Percentiles rank a stretch among this genome's conserved stretches.
Conservation (phyloP, 2,797 vertebrate genomes). For the Syndactyla subalaris region DNA sequence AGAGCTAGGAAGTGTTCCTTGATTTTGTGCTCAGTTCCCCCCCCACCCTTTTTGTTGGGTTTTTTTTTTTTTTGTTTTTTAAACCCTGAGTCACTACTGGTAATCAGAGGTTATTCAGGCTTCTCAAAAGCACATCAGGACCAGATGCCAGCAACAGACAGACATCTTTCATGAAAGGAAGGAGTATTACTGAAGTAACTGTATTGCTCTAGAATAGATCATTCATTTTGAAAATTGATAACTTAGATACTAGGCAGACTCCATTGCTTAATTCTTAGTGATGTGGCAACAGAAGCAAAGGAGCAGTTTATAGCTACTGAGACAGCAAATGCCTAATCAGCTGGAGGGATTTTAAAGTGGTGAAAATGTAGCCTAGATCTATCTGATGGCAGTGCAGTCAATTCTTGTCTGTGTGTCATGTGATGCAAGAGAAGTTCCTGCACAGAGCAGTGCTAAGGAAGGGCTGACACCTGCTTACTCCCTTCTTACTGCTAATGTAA, state of each 20-base stretch:
- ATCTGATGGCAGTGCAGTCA: not conserved
- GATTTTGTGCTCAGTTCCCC: not conserved
- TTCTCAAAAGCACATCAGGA: slow-evolving; percentile 56
- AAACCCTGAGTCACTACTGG: slow-evolving; percentile 8
- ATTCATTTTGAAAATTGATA: slow-evolving; percentile 27
- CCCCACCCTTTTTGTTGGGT: not conserved
- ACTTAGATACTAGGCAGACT: not conserved
- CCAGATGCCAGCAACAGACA: slow-evolving; percentile 33
- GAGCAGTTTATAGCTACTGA: not conserved
- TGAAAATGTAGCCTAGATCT: not conserved
- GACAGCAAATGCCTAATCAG: not conserved
- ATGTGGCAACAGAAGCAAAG: not conserved
- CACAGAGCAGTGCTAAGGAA: not conserved
- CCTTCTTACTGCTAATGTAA: not conserved
- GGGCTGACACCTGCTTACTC: not conserved
- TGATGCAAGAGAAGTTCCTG: not conserved
- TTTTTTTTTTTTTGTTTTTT: not conserved
- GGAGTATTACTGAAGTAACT: not conserved
- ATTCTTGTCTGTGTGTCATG: not conserved
- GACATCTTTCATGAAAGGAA: slow-evolving; percentile 8
- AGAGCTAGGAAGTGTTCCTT: slow-evolving; percentile 18
- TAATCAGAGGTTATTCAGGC: slow-evolving; percentile 64
- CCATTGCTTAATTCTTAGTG: not conserved
- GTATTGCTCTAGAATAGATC: slow-evolving; percentile 21
- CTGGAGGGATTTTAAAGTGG: not conserved